Evolutionary conservation across 2,888 invertebrate species (phyloP).

Genomic region (Amaurobius ferox): DNA sequence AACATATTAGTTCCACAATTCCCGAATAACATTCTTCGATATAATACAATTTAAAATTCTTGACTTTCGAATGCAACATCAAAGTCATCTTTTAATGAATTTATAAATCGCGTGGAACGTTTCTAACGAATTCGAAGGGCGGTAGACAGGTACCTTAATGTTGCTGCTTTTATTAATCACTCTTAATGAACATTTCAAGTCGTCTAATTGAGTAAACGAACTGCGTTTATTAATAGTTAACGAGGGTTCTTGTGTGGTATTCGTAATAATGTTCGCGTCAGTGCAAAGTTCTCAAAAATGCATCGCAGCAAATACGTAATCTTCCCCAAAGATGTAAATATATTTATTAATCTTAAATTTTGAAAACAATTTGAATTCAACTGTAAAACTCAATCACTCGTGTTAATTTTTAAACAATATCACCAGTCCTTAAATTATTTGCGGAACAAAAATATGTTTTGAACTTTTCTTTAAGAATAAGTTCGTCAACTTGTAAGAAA

Average conservation of each 20-base stretch:
- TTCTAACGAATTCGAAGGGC: neutral
- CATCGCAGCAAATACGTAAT: too few species aligned
- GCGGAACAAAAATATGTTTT: too few species aligned
- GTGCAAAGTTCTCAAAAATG: too few species aligned
- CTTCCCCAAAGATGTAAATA: too few species aligned
- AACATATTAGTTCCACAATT: neutral
- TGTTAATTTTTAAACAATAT: too few species aligned
- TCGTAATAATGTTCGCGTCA: too few species aligned
- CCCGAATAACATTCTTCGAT: neutral
- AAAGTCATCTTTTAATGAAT: neutral
- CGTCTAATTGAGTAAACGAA: neutral
- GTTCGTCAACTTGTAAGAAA: too few species aligned
- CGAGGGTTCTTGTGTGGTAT: neutral
- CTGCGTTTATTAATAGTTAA: slow-evolving; percentile 1
- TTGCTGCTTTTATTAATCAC: slow-evolving; percentile 6
- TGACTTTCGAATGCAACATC: neutral
- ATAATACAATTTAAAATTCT: slow-evolving; percentile 8
- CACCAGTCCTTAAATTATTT: too few species aligned
- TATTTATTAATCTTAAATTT: too few species aligned
- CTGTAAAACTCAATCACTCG: too few species aligned
- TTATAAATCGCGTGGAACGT: neutral
- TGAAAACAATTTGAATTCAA: too few species aligned
- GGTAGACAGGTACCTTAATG: neutral
- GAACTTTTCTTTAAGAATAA: too few species aligned
- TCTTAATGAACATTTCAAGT: slow-evolving; percentile 12